phyloP scores from a whole-genome alignment of 2,113 vertebrate species.

The Dendrocopos noguchii region DNA sequence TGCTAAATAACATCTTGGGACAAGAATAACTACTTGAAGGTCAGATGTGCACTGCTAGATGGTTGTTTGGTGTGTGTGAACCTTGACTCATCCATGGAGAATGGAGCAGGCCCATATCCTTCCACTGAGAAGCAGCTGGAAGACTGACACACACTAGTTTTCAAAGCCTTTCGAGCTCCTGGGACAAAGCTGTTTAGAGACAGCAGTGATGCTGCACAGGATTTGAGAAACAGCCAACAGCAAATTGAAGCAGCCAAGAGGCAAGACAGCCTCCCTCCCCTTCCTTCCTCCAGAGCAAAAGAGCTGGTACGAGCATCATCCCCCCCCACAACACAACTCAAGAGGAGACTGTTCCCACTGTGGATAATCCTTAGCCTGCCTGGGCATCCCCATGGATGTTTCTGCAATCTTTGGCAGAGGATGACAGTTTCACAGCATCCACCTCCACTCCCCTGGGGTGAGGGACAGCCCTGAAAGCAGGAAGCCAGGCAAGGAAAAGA shows the following conservation, averaged over 20 bases:
- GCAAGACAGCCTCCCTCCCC: neutral
- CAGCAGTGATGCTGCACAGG: neutral
- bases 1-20: neutral
- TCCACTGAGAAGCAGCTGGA: neutral
- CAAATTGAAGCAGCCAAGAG: neutral
- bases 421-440: neutral
- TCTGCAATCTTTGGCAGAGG: neutral
- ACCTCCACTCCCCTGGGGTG: accelerated
- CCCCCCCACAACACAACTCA: accelerated
- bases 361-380: neutral
- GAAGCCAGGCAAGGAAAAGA: neutral
- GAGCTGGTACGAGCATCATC: neutral
- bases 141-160: neutral
- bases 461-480: neutral
- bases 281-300: neutral
- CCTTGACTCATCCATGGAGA: neutral
- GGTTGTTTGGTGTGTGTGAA: neutral
- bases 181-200: neutral
- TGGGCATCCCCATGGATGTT: neutral
- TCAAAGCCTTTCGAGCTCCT: neutral
- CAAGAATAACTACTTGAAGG: neutral
- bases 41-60: neutral
- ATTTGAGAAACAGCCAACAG: neutral
- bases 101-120: neutral
- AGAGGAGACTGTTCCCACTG: neutral